A percentile compares a stretch with the other conserved stretches of the same genome.
phyloP scores from a whole-genome alignment of 2,888 invertebrate genomes.

The Geophilus truncorum region DNA sequence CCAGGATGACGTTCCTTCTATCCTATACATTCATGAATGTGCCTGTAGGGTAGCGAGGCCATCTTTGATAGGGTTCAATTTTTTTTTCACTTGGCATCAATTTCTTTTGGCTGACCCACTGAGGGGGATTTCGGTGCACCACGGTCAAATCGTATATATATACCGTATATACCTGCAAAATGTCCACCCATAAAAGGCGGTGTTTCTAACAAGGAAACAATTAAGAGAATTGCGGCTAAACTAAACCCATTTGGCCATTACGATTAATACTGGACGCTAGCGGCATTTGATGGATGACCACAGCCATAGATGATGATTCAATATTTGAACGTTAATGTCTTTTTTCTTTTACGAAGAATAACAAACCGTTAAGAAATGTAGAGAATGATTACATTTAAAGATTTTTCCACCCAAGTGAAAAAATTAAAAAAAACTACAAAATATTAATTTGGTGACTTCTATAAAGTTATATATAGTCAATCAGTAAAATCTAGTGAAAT shows the following conservation, averaged over 20 bases:
- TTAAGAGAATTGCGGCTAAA: conserved; percentile 32
- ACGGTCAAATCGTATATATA: conserved; percentile 23
- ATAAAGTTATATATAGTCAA: no score
- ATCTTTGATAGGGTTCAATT: neutral
- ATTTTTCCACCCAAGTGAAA: no score
- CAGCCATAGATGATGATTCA: neutral
- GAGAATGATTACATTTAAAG: no score
- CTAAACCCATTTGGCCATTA: conserved; percentile 33
- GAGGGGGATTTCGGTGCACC: neutral
- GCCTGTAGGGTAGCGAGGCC: neutral
- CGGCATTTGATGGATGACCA: neutral
- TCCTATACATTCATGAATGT: neutral
- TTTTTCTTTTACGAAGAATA: neutral
- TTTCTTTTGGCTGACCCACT: conserved; percentile 10
- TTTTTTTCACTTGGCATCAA: neutral
- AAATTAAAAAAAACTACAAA: no score
- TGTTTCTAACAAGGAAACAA: conserved; percentile 33
- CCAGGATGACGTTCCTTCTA: neutral
- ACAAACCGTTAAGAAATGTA: no score
- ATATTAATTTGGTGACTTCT: no score
- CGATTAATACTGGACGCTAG: neutral
- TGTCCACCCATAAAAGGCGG: conserved; percentile 7
- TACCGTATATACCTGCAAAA: neutral
- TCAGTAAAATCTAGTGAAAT: no score
- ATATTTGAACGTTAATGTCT: neutral